Percentiles rank a stretch among this genome's conserved stretches.
phyloP scores from a whole-genome alignment of 1,140 invertebrate species.

The Hirudo medicinalis region DNA sequence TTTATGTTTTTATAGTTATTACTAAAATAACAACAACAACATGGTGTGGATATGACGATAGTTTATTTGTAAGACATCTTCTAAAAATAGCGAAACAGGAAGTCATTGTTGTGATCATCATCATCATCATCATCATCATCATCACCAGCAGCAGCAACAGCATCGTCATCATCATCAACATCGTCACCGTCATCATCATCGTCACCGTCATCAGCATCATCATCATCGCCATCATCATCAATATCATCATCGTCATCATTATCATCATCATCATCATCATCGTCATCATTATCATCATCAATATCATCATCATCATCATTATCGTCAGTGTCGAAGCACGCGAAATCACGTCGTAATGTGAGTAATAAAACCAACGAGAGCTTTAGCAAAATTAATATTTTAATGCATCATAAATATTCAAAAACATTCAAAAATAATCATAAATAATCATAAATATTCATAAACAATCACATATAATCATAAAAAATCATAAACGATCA shows the following conservation, averaged over 20 bases:
- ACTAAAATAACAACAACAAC: no score
- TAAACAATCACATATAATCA: no score
- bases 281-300: background rate
- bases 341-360: background rate
- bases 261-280: constrained; percentile 2
- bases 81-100: no score
- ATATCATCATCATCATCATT: background rate
- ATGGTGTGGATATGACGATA: no score
- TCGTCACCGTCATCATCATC: background rate
- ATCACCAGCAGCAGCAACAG: background rate
- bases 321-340: background rate
- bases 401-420: no score
- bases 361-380: no score
- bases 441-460: no score
- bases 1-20: no score
- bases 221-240: background rate
- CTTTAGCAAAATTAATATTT: no score
- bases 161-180: background rate
- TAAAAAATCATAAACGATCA: no score
- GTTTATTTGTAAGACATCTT: no score
- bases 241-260: background rate
- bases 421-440: no score
- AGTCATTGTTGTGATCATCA: background rate
- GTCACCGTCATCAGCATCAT: background rate
- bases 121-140: constrained; percentile 9